Base-by-base conservation (phyloP, 2,888 invertebrate species). In the Caprella mutica region DNA sequence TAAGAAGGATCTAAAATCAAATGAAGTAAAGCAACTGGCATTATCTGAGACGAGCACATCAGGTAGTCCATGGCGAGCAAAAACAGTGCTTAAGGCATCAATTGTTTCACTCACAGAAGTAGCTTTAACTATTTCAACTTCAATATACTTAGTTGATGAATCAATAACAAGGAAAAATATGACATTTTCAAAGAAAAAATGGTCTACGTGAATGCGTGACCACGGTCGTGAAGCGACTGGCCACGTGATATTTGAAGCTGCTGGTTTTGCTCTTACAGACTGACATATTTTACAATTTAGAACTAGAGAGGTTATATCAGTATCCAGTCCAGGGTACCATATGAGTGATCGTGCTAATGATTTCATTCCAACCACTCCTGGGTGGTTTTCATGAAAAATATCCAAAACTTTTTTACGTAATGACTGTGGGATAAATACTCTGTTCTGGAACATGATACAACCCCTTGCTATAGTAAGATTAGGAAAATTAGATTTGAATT, bases 31-130 rank as follows among this genome's bases (percentile, higher is more conserved):
- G n/a, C n/a, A n/a, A n/a, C n/a, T n/a, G n/a, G n/a, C n/a, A n/a
- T n/a, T n/a, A n/a, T n/a, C n/a, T n/a, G n/a, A n/a, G n/a, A n/a
- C n/a, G n/a, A n/a, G n/a, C n/a, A n/a, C n/a, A n/a, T n/a, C n/a
- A n/a, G n/a, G n/a, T n/a, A n/a, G n/a, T n/a, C 48, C 48, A 48
- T 48, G 23, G 4, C 48, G 29, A 27, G 21, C 17, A 48, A 48
- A 48, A 14, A 48, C 24, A 12, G 27, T 27, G 19, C 26, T 8
- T 29, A 48, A 26, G 3, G 48, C 26, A 8, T 5, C 27, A 26
- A 48, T 48, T 21, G 48, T 48, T 14, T 26, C 48, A 3, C 27
- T 24, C 9, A 23, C 44, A 21, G 17, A 19, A 40, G 40, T 40
- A 40, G 12, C 6, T 6, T 6, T 8, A 8, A 40, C 40, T 19